Evolutionary conservation across 2,113 vertebrate species (phyloP), one percentile per base, ranked within the genome.

Genomic region (Steatornis caripensis): DNA sequence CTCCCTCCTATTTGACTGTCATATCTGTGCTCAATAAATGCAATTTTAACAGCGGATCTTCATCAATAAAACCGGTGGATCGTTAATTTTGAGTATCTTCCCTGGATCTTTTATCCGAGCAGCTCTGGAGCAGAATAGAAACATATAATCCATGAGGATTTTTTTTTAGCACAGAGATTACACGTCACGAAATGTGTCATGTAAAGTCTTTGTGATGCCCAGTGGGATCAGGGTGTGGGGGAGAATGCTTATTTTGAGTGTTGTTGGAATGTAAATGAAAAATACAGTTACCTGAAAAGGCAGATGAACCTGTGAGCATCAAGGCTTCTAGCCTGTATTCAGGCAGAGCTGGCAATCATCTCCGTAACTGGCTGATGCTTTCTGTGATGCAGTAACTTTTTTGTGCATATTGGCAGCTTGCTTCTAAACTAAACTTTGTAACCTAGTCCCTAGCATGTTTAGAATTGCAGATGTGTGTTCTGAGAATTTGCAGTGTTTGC

Each of bases 401-500:
- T 53, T 54, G 83, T 89, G 69, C 72, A 37, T 55, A 46, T 36
- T 91, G 84, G 69, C 77, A 86, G 19, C 61, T 78, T 54, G 48
- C 61, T 89, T 78, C 90, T 87, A 81, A 89, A 93, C 90, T 49
- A 68, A 90, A 89, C 90, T 95, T 91, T 49, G 89, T 49, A 97
- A 84, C 91, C 84, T 86, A 84, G 84, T 68, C 92, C 89, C 88
- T 61, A 89, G 72, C 84, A 68, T 15, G 72, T 79, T 97, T 94
- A 94, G 90, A 97, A 97, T 95, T 96, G 94, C 94, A 97, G 96
- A 97, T 96, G 95, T 93, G 92, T 54, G 84, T 94, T 97, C 94
- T 87, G 95, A 96, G 84, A 96, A 95, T 93, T 95, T 96, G 95
- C 96, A 87, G 69, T 66, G 87, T 96, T 96, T 97, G 95, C 90